Percentiles rank a stretch among this genome's conserved stretches.
phyloP scores from a whole-genome alignment of 2,797 vertebrate species.

The Staurois parvus region DNA sequence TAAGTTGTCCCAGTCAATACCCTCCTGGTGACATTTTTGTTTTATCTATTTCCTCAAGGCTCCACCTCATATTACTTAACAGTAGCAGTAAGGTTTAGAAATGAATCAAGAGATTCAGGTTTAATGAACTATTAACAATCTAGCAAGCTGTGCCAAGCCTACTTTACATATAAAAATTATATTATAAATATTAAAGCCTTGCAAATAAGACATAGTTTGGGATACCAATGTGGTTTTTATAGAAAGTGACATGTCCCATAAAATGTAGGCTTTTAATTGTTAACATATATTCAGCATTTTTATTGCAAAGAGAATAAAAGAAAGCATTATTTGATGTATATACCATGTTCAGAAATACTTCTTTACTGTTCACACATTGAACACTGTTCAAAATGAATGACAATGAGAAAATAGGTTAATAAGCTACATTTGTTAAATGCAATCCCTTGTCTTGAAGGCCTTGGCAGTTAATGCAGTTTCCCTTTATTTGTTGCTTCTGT shows the following conservation, averaged over 20 bases:
- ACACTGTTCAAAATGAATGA: slow-evolving; percentile 65
- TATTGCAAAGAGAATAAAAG: slow-evolving; percentile 23
- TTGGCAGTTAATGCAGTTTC: slow-evolving; percentile 69
- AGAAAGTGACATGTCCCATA: slow-evolving; percentile 15
- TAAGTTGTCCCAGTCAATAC: too few species aligned
- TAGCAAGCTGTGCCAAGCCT: background rate
- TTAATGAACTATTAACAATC: background rate
- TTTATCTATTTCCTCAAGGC: too few species aligned
- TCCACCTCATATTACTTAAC: too few species aligned
- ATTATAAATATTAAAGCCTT: background rate
- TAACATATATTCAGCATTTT: slow-evolving; percentile 19
- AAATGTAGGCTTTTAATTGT: slow-evolving; percentile 6
- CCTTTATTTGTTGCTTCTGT: slow-evolving; percentile 68
- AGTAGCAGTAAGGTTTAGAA: too few species aligned
- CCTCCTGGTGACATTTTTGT: too few species aligned
- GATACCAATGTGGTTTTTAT: slow-evolving; percentile 1
- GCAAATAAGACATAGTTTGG: background rate
- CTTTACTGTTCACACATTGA: slow-evolving; percentile 62
- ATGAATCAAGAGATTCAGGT: too few species aligned
- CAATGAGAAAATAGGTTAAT: slow-evolving; percentile 70
- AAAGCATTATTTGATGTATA: slow-evolving; percentile 3
- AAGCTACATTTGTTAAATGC: slow-evolving; percentile 71
- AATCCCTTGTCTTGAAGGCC: slow-evolving; percentile 67
- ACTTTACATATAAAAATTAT: background rate
- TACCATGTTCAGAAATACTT: slow-evolving; percentile 43